Base-by-base conservation (phyloP, 2,888 invertebrate species). In the Cyclophora punctaria region DNA sequence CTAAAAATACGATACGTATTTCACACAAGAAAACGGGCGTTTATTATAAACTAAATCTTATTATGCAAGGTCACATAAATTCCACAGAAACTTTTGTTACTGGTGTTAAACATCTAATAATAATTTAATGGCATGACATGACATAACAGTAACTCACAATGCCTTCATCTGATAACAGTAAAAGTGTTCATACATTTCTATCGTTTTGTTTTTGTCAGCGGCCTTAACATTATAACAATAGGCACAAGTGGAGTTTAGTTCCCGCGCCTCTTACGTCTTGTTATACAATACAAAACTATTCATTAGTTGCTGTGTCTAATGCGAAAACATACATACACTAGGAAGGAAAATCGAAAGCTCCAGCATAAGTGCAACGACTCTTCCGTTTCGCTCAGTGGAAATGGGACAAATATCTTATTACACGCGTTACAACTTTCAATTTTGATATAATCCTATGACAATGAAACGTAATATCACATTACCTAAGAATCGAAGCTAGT, bases 181-280 rank as follows among this genome's bases (percentile, higher is more conserved):
- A 20, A 20, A 20, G 20, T 20, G 20, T 20, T 20, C 20, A 20
- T 20, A 20, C 20, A 20, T 20, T 20, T 55, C 41, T 42, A 55
- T 51, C 51, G 52, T 48, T 61, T 56, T 52, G 46, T 78, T 78
- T 78, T 80, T 73, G 63, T 69, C 55, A 66, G 66, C 73, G 83
- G 78, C 83, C 85, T 83, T 83, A 83, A 81, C 83, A 83, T 83
- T 81, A 82, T 70, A 78, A 84, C 84, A 85, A 85, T 84, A 70
- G 73, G 67, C 62, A 83, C 84, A 82, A 83, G 52, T 80, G 62
- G 75, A 61, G 67, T 54, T 49, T 54, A 62, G 70, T 85, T 86
- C 84, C 79, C 86, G 85, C 83, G 80, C 73, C 76, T 80, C 78
- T 86, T 85, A 83, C 78, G 74, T 71, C 68, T 74, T 74, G 71